Evolutionary conservation across 2,888 invertebrate genomes (phyloP).

Genomic region (Cryptus armator): DNA sequence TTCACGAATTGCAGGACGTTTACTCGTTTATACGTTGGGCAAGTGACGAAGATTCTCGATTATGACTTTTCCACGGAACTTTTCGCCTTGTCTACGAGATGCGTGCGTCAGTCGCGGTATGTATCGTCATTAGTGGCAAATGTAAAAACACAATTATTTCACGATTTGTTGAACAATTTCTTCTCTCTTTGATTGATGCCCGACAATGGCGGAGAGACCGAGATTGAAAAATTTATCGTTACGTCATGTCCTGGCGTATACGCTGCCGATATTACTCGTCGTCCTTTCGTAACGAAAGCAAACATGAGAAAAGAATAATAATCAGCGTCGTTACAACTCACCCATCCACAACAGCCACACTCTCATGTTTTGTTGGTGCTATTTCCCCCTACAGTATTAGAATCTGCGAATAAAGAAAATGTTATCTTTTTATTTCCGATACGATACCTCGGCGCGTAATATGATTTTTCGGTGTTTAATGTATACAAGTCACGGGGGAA

Average conservation of each 20-base stretch:
- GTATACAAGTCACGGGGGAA: not conserved
- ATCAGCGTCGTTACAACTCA: slow-evolving; percentile 70
- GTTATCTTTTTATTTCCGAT: not conserved
- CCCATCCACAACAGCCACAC: slow-evolving; percentile 82
- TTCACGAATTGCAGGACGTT: slow-evolving; percentile 33
- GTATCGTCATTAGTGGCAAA: slow-evolving; percentile 22
- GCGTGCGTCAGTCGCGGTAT: slow-evolving; percentile 10
- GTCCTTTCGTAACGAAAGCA: slow-evolving; percentile 16
- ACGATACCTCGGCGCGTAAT: not conserved
- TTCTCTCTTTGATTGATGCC: slow-evolving; percentile 10
- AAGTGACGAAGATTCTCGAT: slow-evolving; percentile 13
- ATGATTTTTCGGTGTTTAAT: not conserved
- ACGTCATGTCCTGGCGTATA: not conserved
- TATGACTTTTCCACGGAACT: slow-evolving; percentile 10
- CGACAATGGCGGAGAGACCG: not conserved
- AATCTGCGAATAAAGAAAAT: slow-evolving; percentile 60
- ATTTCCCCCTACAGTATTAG: slow-evolving; percentile 74
- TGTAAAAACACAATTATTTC: slow-evolving; percentile 56
- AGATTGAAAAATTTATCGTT: not conserved
- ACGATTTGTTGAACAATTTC: slow-evolving; percentile 63
- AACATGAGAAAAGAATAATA: slow-evolving; percentile 28
- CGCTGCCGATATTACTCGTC: slow-evolving; percentile 12
- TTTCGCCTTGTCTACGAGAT: slow-evolving; percentile 1
- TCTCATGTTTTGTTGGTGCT: slow-evolving; percentile 79
- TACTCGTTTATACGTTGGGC: slow-evolving; percentile 23